These are phyloP conservation scores for Halocynthia roretzi DNA, from an alignment of 23 tunicate species.

Conservation along the genomic window DNA sequence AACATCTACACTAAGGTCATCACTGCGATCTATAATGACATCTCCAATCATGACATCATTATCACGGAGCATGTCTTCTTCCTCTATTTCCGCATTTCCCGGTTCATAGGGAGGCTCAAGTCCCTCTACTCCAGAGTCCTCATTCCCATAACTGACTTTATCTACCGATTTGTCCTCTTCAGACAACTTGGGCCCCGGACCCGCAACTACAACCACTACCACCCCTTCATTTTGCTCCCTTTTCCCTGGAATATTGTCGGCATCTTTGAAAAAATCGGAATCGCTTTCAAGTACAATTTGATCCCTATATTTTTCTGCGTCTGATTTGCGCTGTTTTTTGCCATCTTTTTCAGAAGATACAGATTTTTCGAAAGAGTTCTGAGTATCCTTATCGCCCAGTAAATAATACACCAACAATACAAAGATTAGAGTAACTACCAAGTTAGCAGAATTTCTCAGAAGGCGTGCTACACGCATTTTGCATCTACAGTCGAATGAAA, in stretches of 20 bases:
- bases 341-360: background rate
- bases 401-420: slow-evolving; percentile 8
- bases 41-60: slow-evolving; percentile 65
- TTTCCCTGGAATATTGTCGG: too few relatives aligned
- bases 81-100: slow-evolving; percentile 34
- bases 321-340: background rate
- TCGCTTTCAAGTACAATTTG: background rate
- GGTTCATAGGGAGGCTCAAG: slow-evolving; percentile 72
- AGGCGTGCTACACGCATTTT: slow-evolving; percentile 19
- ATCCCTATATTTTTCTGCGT: background rate
- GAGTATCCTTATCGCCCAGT: slow-evolving; percentile 3
- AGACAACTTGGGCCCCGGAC: too few relatives aligned
- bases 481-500: background rate
- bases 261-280: background rate
- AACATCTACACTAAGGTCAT: slow-evolving; percentile 46
- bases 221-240: background rate
- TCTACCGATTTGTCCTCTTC: background rate
- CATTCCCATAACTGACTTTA: background rate
- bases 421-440: slow-evolving; percentile 5
- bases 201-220: slow-evolving; percentile 9
- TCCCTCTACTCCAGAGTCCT: slow-evolving; percentile 14
- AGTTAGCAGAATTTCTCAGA: slow-evolving; percentile 7
- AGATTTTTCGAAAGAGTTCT: background rate
- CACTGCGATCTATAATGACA: slow-evolving; percentile 70
- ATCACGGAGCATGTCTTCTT: slow-evolving; percentile 66